A percentile compares a stretch with the other conserved stretches of the same genome.
These are phyloP conservation scores for Ophion obscuratus DNA, from an alignment of 2,888 invertebrate genomes.

Conservation along the genomic window DNA sequence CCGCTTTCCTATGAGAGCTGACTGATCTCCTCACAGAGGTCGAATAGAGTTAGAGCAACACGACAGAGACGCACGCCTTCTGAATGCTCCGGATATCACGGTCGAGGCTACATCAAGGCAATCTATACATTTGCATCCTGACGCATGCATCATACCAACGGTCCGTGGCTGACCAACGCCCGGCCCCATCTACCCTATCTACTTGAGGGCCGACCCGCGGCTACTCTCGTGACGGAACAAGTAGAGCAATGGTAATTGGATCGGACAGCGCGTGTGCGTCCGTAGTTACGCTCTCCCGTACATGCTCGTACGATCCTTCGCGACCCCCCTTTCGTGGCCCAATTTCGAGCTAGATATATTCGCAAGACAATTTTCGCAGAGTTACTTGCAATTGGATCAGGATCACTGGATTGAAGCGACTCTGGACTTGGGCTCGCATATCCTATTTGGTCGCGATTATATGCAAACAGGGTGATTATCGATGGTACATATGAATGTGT, in stretches of 20 bases:
- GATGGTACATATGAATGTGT: too few species aligned
- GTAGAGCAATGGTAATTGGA: slow-evolving; percentile 60
- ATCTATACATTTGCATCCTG: slow-evolving; percentile 22
- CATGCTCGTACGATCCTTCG: slow-evolving; percentile 1
- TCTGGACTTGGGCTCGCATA: not conserved
- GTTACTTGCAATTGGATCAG: not conserved
- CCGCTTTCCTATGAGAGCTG: slow-evolving; percentile 44
- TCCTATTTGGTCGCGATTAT: not conserved
- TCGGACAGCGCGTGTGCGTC: slow-evolving; percentile 33
- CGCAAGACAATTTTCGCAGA: slow-evolving; percentile 15
- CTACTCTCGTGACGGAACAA: slow-evolving; percentile 40
- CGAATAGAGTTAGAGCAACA: slow-evolving; percentile 8
- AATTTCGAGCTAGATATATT: slow-evolving; percentile 23
- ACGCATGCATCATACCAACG: slow-evolving; percentile 51
- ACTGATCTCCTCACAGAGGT: slow-evolving; percentile 40
- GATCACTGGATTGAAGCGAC: not conserved
- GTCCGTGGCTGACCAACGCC: slow-evolving; percentile 51
- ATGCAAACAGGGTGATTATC: too few species aligned
- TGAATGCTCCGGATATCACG: slow-evolving; percentile 25
- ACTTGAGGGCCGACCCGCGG: slow-evolving; percentile 39
- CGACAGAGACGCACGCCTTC: slow-evolving; percentile 40
- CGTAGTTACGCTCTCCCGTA: slow-evolving; percentile 42
- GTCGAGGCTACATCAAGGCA: slow-evolving; percentile 7
- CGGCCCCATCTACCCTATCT: slow-evolving; percentile 29
- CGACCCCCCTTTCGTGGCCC: not conserved